Percentiles rank a stretch among this genome's conserved stretches.
Conservation (phyloP, 1,140 invertebrate species). For the Listronotus bonariensis region DNA sequence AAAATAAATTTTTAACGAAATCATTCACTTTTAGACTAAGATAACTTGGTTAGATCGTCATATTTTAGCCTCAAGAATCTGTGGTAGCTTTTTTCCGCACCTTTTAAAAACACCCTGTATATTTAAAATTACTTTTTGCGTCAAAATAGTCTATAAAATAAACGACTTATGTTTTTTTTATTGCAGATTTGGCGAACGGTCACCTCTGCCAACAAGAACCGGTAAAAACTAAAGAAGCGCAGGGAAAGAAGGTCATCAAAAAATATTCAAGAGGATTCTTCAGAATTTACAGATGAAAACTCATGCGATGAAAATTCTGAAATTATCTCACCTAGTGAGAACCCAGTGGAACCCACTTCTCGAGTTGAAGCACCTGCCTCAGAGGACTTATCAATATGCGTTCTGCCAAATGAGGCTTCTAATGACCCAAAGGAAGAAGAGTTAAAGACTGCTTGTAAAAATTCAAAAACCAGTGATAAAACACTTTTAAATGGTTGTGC, state of each 20-base stretch:
- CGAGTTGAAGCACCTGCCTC: neutral
- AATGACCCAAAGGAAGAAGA: constrained; percentile 6
- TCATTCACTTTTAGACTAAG: no score
- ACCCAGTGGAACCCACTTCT: no score
- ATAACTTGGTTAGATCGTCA: no score
- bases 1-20: no score
- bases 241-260: constrained; percentile 48
- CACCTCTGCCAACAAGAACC: constrained; percentile 18
- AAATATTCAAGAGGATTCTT: constrained; percentile 27
- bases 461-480: neutral
- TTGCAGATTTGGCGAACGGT: constrained; percentile 29
- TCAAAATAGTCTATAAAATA: no score
- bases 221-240: constrained; percentile 46
- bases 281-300: constrained; percentile 46
- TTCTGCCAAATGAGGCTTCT: neutral
- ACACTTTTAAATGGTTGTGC: constrained; percentile 8
- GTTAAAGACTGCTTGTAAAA: constrained; percentile 13
- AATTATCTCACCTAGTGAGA: no score
- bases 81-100: no score
- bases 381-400: neutral
- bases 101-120: no score
- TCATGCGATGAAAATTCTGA: constrained; percentile 8
- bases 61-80: no score
- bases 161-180: neutral
- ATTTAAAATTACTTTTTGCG: no score